A percentile compares a stretch with the other conserved stretches of the same genome.
These are phyloP conservation scores for Formicarius rufipectus DNA, from an alignment of 2,113 vertebrate genomes.

Conservation along the genomic window DNA sequence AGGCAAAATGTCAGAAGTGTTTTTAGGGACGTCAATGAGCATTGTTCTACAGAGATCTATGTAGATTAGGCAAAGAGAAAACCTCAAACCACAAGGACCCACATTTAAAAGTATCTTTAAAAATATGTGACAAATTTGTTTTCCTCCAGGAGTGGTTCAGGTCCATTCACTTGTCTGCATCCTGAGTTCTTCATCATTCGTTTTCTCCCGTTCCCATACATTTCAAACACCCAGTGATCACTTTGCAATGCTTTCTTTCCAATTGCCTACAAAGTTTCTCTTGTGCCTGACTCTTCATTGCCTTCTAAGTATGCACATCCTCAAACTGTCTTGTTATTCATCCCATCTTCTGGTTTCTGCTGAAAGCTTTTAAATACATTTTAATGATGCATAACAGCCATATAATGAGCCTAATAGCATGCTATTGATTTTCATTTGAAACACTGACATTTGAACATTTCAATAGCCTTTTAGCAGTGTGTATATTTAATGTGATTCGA, in stretches of 20 bases:
- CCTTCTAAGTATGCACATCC: not conserved
- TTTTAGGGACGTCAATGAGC: not conserved
- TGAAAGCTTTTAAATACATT: conserved; percentile 58
- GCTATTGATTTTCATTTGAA: conserved; percentile 66
- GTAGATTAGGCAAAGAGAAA: not conserved
- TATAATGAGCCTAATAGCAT: conserved; percentile 49
- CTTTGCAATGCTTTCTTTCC: not conserved
- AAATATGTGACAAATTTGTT: not conserved
- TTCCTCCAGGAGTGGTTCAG: not conserved
- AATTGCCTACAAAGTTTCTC: not conserved
- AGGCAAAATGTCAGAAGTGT: not conserved
- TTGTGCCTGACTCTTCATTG: not conserved
- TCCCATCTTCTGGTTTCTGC: conserved; percentile 1
- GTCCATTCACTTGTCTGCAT: not conserved
- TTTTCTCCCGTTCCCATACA: not conserved
- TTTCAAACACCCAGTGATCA: not conserved
- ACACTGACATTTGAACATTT: conserved; percentile 33
- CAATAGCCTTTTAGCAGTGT: conserved; percentile 37
- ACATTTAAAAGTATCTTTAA: not conserved
- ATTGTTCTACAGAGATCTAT: not conserved
- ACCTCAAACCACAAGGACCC: not conserved
- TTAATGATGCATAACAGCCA: conserved; percentile 28
- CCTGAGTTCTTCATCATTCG: accelerated
- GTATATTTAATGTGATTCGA: conserved; percentile 54
- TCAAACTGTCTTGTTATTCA: conserved; percentile 4